Base-by-base conservation (phyloP, 2,888 invertebrate genomes). In the Tolmerus cingulatus region DNA sequence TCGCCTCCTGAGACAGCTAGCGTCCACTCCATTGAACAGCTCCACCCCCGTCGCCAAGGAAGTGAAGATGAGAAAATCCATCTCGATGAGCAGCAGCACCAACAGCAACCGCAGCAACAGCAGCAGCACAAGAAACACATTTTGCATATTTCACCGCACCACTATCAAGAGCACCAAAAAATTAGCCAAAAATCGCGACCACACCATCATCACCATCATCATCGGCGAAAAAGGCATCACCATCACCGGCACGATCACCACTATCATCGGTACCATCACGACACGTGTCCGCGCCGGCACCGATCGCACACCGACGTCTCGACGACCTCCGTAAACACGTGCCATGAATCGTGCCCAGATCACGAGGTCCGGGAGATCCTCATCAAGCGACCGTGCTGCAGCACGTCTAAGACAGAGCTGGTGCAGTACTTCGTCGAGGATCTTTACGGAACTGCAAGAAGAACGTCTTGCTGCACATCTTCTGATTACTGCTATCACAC, bases 1-100 rank as follows among this genome's bases (percentile, higher is more conserved):
- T 96, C 92, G 96, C 96, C 93, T 97, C 97, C 92, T 92, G 92
- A 92, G 91, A 92, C 92, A 91, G 90, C 90, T 90, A 91, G 91
- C 90, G 90, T 91, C 89, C 90, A 91, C 89, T 90, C 90, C 89
- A 91, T 90, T 89, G 90, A 89, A 74, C 78, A 81, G 86, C 66
- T 66, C 86, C 57, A 77, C 76, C 46, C 77, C 76, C 37, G 27
- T 55, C 76, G 55, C 34, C 77, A 86, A 86, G 77, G 77, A 77
- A 86, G 27, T 86, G 87, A 87, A 43, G 86, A 86, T 14, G 74
- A 43, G 9, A 81, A 86, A 30, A 55, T 51, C 16, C 46, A 81
- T 57, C 74, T 81, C 27, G 81, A 87, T 23, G 79, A 81, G 19
- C 87, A 84, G 34, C 87, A 84, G 14, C 74, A 82, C n/a, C 86